phyloP scores from a whole-genome alignment of 1,140 invertebrate genomes.

The Sycophaga agraensis region DNA sequence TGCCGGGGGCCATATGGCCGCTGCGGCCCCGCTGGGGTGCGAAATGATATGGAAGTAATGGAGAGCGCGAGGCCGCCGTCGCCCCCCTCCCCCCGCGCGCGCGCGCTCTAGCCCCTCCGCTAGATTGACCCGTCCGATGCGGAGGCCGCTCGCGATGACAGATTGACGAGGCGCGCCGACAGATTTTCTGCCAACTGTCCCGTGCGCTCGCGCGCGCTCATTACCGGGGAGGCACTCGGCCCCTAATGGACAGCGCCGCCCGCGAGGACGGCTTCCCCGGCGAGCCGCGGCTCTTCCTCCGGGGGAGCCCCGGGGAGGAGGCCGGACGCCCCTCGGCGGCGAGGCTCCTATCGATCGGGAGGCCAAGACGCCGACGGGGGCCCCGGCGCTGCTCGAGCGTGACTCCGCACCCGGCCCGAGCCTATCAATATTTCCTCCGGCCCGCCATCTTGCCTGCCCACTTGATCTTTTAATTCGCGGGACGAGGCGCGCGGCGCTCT shows the following conservation, averaged over 20 bases:
- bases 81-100: background rate
- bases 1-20: slow-evolving; percentile 51
- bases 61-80: slow-evolving; percentile 25
- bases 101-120: background rate
- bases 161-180: slow-evolving; percentile 55
- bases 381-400: slow-evolving; percentile 55
- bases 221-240: slow-evolving; percentile 46
- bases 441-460: slow-evolving; percentile 6
- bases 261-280: no score
- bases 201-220: slow-evolving; percentile 26
- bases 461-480: background rate
- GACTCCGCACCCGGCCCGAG: slow-evolving; percentile 55
- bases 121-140: slow-evolving; percentile 56
- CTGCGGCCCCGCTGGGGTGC: slow-evolving; percentile 43
- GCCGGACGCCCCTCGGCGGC: background rate
- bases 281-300: no score
- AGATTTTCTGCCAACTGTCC: slow-evolving; percentile 59
- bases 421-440: slow-evolving; percentile 57
- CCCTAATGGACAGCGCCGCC: no score
- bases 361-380: slow-evolving; percentile 39
- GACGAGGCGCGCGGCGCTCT: slow-evolving; percentile 6
- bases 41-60: slow-evolving; percentile 61
- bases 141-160: slow-evolving; percentile 46
- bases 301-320: no score
- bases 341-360: slow-evolving; percentile 53